Conservation (phyloP, 2,888 invertebrate genomes). For the Poecilobothrus nobilitatus region DNA sequence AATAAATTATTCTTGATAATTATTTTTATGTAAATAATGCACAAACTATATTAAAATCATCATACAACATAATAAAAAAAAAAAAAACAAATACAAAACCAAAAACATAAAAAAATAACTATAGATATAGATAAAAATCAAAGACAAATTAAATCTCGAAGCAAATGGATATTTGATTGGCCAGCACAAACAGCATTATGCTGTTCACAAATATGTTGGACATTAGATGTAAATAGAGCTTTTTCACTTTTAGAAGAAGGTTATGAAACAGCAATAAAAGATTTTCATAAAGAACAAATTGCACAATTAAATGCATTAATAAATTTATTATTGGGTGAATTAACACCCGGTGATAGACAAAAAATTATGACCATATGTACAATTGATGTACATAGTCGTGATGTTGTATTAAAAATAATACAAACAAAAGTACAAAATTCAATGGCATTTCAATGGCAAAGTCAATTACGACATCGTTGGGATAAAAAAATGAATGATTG, state of each 20-base stretch:
- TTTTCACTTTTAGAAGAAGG: conserved; percentile 86
- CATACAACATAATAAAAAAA: too few relatives aligned
- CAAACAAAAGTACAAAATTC: conserved; percentile 68
- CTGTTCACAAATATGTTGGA: conserved; percentile 96
- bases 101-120: too few relatives aligned
- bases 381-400: conserved; percentile 90
- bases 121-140: background rate
- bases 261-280: conserved; percentile 87
- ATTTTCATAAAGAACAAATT: conserved; percentile 84
- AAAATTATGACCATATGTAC: conserved; percentile 98
- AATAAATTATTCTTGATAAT: too few relatives aligned
- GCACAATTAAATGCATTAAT: conserved; percentile 76
- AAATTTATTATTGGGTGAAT: conserved; percentile 68
- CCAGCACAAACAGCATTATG: conserved; percentile 86
- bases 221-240: conserved; percentile 82
- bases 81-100: too few relatives aligned
- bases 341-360: conserved; percentile 76
- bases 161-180: conserved; percentile 87
- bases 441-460: conserved; percentile 84
- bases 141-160: conserved; percentile 71
- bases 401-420: conserved; percentile 86
- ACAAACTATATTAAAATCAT: too few relatives aligned
- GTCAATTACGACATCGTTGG: conserved; percentile 81
- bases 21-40: too few relatives aligned
- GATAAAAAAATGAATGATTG: conserved; percentile 63